Evolutionary conservation across 2,888 invertebrate genomes (phyloP).

Genomic region (Matsumyia berberina): DNA sequence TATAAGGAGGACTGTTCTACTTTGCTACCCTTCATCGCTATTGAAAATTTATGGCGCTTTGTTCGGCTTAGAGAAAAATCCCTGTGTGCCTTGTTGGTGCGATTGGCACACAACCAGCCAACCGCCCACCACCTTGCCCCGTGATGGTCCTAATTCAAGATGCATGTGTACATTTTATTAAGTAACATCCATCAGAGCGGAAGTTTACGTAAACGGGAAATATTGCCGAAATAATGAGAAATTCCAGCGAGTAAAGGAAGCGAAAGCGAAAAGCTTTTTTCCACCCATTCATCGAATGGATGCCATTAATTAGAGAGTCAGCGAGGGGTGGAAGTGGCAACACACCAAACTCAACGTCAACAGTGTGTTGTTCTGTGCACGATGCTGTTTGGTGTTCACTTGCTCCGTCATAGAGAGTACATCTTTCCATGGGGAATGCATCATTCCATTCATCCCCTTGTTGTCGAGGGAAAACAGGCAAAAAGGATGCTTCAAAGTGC

Average conservation of each 20-base stretch:
- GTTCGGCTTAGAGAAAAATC: constrained; percentile 57
- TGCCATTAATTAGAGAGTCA: constrained; percentile 72
- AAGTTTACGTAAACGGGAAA: constrained; percentile 76
- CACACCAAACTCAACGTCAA: constrained; percentile 21
- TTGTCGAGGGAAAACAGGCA: constrained; percentile 18
- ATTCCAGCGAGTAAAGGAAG: constrained; percentile 72
- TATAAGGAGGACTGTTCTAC: constrained; percentile 29
- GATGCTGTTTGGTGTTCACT: constrained; percentile 45
- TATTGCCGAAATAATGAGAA: constrained; percentile 77
- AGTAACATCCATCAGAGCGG: constrained; percentile 76
- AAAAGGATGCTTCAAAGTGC: constrained; percentile 57
- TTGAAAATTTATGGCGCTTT: constrained; percentile 70
- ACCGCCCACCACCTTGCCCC: background rate
- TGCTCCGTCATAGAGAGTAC: constrained; percentile 44
- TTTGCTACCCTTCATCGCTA: constrained; percentile 58
- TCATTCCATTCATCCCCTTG: constrained; percentile 5
- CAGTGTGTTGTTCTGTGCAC: constrained; percentile 15
- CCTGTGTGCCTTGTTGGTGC: background rate
- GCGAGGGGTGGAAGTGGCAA: constrained; percentile 48
- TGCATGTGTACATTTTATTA: constrained; percentile 76
- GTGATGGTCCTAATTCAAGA: constrained; percentile 73
- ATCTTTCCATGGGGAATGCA: constrained; percentile 47
- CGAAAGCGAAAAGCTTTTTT: constrained; percentile 66
- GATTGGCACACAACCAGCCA: background rate
- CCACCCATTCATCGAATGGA: constrained; percentile 73